Evolutionary conservation across 2,797 vertebrate species (phyloP), one percentile per base, ranked within the genome.

Genomic region (Phoeniculus purpureus): DNA sequence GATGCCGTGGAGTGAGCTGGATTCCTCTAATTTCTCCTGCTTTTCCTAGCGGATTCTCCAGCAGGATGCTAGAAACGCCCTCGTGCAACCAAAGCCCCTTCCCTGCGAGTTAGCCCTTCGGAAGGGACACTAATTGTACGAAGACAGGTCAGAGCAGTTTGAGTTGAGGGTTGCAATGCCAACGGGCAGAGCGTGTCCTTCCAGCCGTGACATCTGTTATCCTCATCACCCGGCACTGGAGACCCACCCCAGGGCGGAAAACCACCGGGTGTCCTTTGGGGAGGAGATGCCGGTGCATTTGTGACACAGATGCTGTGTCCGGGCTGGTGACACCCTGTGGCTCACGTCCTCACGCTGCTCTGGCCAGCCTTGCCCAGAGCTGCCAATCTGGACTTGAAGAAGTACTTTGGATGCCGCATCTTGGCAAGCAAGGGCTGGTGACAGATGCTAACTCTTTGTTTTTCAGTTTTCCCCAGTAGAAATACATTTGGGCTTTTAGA

Each of bases 371-470:
- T 27, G 77, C 45, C 89, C 71, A 40, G n/a, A 54, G 14, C 5
- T 89, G 85, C 81, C 60, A 55, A 4, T 74, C 90, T 80, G 87
- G 58, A 6, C 76, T 82, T 4, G 0, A 32, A 3, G 2, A 71
- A 87, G 65, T 8, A 6, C 68, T 87, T 64, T 66, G 76, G 85
- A n/a, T 67, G 78, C 92, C 66, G 61, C 58, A n/a, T 60, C 92
- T 94, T 94, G 94, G 94, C 94, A 87, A 27, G 82, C 5, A 3
- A 60, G 54, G 40, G 54, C 90, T 91, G 85, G 65, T 87, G 80
- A 54, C 94, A 94, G 94, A 88, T 94, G 93, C 92, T 81, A 72
- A 45, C 52, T 75, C 95, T 94, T 95, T 83, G 90, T 85, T 92
- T 92, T 79, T 84, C 80, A 64, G 37, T 87, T 73, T 83, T 67